phyloP scores from a whole-genome alignment of 2,797 vertebrate species.

The Anas georgica region DNA sequence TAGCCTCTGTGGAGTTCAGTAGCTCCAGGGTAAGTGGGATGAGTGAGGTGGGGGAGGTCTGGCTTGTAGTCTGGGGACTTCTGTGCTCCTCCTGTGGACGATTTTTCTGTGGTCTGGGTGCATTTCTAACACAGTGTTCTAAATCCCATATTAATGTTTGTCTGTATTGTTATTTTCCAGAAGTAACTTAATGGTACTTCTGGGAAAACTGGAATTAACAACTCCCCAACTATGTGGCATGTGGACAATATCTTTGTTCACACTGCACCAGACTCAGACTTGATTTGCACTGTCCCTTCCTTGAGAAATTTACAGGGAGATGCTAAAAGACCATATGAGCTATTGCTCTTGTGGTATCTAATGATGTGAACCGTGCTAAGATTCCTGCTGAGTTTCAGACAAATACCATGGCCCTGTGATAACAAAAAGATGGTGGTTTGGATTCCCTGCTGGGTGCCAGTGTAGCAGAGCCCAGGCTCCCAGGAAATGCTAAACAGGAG shows the following conservation, averaged over 20 bases:
- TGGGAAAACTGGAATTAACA: not conserved
- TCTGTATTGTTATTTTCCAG: not conserved
- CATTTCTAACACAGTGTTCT: not conserved
- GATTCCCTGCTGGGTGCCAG: not conserved
- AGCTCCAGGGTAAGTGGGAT: not conserved
- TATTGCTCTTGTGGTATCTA: not conserved
- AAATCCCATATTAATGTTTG: not conserved
- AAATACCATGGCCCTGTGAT: not conserved
- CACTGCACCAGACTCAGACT: not conserved
- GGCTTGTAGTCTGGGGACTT: not conserved
- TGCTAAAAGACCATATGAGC: not conserved
- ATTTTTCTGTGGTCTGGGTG: not conserved
- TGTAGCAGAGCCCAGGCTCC: not conserved
- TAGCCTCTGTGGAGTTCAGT: not conserved
- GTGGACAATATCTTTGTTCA: not conserved
- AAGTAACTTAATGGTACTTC: not conserved
- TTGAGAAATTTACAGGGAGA: not conserved
- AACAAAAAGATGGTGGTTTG: not conserved
- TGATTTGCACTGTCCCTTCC: not conserved
- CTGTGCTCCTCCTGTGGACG: not conserved
- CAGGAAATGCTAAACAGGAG: not conserved
- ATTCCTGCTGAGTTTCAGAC: not conserved
- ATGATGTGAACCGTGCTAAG: not conserved
- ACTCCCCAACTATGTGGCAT: not conserved
- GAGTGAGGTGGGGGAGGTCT: not conserved